Evolutionary conservation across 2,797 vertebrate genomes (phyloP).

Genomic region (Myotis findleyi): DNA sequence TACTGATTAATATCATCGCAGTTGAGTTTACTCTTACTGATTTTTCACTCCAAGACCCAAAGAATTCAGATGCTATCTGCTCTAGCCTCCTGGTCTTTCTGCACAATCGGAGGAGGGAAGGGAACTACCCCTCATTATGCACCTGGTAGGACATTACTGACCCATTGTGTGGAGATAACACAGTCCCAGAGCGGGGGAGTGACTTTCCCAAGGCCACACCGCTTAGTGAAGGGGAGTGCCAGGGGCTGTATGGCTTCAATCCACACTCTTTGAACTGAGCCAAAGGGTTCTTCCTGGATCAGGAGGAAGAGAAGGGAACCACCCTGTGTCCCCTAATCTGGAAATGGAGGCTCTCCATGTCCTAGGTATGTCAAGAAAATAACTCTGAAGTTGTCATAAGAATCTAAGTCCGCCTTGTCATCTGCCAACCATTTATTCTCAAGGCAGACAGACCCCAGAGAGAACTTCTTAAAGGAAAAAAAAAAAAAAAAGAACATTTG

Average conservation of each 20-base stretch:
- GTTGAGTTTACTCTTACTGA: background rate
- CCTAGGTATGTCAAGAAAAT: background rate
- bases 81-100: background rate
- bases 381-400: background rate
- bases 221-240: background rate
- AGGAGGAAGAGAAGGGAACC: background rate
- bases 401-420: background rate
- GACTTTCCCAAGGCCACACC: background rate
- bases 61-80: background rate
- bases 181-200: background rate
- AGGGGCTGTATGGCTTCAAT: background rate
- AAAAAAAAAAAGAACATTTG: background rate
- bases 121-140: background rate
- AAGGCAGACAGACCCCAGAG: background rate
- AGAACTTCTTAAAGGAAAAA: slow-evolving; percentile 19
- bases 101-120: background rate
- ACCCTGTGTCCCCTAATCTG: background rate
- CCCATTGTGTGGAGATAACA: background rate
- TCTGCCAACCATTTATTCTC: background rate
- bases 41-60: background rate
- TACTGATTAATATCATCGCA: background rate
- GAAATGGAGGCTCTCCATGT: background rate
- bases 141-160: background rate
- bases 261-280: background rate
- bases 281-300: background rate